These are phyloP conservation scores for Cactoblastis cactorum DNA, from an alignment of 2,888 invertebrate genomes.

Conservation along the genomic window DNA sequence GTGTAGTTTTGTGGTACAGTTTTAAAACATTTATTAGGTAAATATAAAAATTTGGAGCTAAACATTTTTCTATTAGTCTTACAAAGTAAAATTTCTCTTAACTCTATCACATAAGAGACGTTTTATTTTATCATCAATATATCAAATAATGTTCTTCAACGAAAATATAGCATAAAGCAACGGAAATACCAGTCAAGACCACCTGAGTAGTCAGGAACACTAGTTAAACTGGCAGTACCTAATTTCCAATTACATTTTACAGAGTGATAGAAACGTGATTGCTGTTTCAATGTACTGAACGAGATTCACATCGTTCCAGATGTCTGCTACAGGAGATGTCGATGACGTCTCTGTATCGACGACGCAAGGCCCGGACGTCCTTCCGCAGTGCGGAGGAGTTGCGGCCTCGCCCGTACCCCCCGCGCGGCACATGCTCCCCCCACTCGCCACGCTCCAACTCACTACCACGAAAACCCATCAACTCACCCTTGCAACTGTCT, in stretches of 20 bases:
- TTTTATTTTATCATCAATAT: too few relatives aligned
- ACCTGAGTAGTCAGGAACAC: too few relatives aligned
- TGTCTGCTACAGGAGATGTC: slow-evolving; percentile 64
- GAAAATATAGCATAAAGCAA: too few relatives aligned
- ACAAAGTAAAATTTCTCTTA: too few relatives aligned
- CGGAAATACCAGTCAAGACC: too few relatives aligned
- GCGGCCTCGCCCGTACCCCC: slow-evolving; percentile 53
- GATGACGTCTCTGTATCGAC: slow-evolving; percentile 51
- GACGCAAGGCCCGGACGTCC: slow-evolving; percentile 50
- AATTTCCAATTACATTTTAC: background rate
- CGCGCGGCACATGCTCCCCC: slow-evolving; percentile 28
- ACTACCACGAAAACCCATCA: slow-evolving; percentile 25
- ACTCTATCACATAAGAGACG: too few relatives aligned
- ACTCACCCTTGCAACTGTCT: slow-evolving; percentile 5
- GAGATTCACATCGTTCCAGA: slow-evolving; percentile 33
- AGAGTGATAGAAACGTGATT: slow-evolving; percentile 10
- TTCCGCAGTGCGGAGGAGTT: slow-evolving; percentile 67
- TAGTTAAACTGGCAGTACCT: background rate
- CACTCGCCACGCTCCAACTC: slow-evolving; percentile 53
- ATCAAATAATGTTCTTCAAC: too few relatives aligned
- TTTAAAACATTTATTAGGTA: too few relatives aligned
- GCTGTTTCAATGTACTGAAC: slow-evolving; percentile 7
- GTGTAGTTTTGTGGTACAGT: too few relatives aligned
- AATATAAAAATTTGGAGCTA: too few relatives aligned
- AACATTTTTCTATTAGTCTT: too few relatives aligned